These are phyloP conservation scores for Andrena bucephala DNA, from an alignment of 2,888 invertebrate genomes.

Conservation along the genomic window DNA sequence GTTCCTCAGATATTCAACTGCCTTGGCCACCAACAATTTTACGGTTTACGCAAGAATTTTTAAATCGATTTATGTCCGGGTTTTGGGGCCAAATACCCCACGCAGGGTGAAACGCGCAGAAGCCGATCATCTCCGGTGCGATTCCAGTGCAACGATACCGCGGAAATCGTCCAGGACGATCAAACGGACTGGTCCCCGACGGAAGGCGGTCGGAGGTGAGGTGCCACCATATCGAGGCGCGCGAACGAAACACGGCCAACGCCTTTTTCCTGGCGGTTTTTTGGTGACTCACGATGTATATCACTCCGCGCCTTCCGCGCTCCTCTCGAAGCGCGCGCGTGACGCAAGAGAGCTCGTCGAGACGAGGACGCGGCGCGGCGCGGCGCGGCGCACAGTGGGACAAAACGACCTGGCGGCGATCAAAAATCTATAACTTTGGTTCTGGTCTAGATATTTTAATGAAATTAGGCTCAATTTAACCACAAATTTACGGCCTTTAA, in stretches of 20 bases:
- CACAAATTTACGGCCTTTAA: too few relatives aligned
- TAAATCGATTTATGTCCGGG: too few relatives aligned
- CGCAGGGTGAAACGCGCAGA: not conserved
- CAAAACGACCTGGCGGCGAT: too few relatives aligned
- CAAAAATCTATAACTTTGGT: too few relatives aligned
- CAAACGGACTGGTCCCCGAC: not conserved
- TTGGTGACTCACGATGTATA: conserved; percentile 16
- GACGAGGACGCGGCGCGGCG: not conserved
- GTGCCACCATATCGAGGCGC: conserved; percentile 27
- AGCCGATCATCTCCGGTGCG: not conserved
- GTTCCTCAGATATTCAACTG: too few relatives aligned
- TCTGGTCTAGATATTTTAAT: too few relatives aligned
- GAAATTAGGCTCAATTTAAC: too few relatives aligned
- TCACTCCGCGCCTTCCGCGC: not conserved
- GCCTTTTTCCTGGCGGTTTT: conserved; percentile 31
- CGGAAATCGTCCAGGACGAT: not conserved
- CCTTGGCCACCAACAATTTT: too few relatives aligned
- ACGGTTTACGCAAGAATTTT: too few relatives aligned
- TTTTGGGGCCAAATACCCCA: too few relatives aligned
- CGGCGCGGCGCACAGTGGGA: not conserved
- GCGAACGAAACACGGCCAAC: conserved; percentile 20
- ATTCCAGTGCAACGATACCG: not conserved
- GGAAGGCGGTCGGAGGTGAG: not conserved
- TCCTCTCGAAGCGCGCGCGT: conserved; percentile 11
- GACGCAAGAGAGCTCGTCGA: conserved; percentile 3